Evolutionary conservation across 2,888 invertebrate genomes (phyloP).

Genomic region (Sinhomidia bicolor): DNA sequence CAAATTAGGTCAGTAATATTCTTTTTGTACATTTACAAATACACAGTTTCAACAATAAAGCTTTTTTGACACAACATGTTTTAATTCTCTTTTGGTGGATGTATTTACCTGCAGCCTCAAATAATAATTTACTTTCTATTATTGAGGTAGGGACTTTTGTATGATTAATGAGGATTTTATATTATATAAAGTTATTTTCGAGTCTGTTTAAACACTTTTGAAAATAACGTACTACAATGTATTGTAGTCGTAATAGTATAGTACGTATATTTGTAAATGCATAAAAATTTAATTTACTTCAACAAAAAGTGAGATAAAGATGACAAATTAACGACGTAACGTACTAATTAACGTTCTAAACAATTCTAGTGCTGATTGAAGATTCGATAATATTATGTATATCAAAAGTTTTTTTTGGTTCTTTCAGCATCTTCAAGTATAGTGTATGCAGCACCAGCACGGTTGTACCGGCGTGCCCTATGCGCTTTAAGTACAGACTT

Average conservation of each 20-base stretch:
- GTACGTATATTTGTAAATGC: no score
- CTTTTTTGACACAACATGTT: conserved; percentile 40
- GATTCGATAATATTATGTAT: not conserved
- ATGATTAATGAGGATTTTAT: not conserved
- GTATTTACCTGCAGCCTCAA: not conserved
- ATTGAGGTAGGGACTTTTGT: not conserved
- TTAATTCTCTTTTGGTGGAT: not conserved
- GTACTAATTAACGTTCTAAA: no score
- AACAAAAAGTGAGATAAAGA: no score
- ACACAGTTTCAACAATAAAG: conserved; percentile 46
- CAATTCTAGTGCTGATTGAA: no score
- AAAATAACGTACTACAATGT: no score
- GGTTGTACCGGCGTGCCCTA: not conserved
- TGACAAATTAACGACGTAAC: no score
- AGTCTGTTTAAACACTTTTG: not conserved
- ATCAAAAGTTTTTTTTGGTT: conserved; percentile 26
- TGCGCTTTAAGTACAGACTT: not conserved
- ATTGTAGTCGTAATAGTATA: no score
- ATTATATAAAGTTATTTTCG: not conserved
- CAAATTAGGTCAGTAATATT: no score
- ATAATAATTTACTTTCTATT: not conserved
- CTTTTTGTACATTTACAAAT: conserved; percentile 44
- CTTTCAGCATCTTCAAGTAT: conserved; percentile 11
- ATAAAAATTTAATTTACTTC: no score
- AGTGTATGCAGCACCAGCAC: not conserved